A percentile compares a stretch with the other conserved stretches of the same genome.
These are phyloP conservation scores for Numenius phaeopus DNA, from an alignment of 2,797 vertebrate species.

Conservation along the genomic window DNA sequence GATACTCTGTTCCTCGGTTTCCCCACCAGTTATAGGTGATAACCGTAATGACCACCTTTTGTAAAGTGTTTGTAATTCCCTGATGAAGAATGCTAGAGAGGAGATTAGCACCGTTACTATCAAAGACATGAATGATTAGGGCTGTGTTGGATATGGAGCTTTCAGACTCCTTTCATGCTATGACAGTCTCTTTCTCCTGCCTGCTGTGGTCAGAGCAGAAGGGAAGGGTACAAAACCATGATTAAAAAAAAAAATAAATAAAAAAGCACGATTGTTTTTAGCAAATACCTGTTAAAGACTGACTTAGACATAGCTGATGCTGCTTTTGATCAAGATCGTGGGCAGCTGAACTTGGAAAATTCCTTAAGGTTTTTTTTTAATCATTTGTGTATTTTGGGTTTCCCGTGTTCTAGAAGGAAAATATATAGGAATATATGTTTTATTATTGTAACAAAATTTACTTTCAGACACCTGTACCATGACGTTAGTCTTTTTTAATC, in stretches of 20 bases:
- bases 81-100: neutral
- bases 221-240: neutral
- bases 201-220: neutral
- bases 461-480: neutral
- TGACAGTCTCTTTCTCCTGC: neutral
- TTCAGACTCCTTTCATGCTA: neutral
- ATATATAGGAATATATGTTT: neutral
- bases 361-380: neutral
- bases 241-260: neutral
- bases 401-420: neutral
- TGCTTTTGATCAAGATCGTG: neutral
- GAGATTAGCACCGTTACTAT: neutral
- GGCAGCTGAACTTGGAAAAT: neutral
- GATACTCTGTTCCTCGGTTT: neutral
- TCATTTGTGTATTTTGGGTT: neutral
- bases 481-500: neutral
- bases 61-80: neutral
- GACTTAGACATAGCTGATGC: neutral
- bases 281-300: neutral
- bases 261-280: fast-evolving
- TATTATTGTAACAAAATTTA: neutral
- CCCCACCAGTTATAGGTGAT: neutral
- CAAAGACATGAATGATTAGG: neutral
- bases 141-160: neutral
- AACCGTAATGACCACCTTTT: neutral